phyloP scores from a whole-genome alignment of 1,140 invertebrate genomes.

The Halesus radiatus region DNA sequence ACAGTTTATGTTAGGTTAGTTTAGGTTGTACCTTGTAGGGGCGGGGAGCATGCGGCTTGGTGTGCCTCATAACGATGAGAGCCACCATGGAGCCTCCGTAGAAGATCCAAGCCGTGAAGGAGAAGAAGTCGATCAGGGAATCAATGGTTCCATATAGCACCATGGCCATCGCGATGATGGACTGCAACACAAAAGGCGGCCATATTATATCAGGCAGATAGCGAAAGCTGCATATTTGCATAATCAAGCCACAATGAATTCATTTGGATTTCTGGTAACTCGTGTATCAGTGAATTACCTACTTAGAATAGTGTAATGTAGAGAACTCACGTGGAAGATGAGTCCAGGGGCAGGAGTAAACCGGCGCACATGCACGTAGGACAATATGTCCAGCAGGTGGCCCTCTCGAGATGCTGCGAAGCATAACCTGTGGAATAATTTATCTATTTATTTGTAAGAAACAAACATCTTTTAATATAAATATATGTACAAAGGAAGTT shows the following conservation, averaged over 20 bases:
- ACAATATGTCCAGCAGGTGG: constrained; percentile 92
- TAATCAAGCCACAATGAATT: neutral
- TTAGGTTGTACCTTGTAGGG: constrained; percentile 82
- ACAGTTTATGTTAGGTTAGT: neutral
- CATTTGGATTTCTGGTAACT: too few relatives aligned
- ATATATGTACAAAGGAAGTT: too few relatives aligned
- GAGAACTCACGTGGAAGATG: constrained; percentile 90
- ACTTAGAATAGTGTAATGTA: too few relatives aligned
- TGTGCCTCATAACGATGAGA: constrained; percentile 89
- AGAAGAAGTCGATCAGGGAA: constrained; percentile 95
- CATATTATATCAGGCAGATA: too few relatives aligned
- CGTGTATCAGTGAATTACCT: too few relatives aligned
- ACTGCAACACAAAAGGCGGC: constrained; percentile 65
- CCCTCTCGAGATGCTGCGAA: constrained; percentile 96
- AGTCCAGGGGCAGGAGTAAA: constrained; percentile 96
- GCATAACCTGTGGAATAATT: constrained; percentile 77
- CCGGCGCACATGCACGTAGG: constrained; percentile 91
- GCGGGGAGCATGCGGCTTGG: constrained; percentile 87
- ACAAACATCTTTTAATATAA: too few relatives aligned
- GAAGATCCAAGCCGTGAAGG: constrained; percentile 96
- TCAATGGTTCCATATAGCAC: constrained; percentile 91
- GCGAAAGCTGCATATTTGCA: neutral
- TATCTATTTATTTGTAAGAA: too few relatives aligned
- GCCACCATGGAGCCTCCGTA: constrained; percentile 92
- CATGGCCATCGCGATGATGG: constrained; percentile 83